A percentile compares a stretch with the other conserved stretches of the same genome.
Conservation (phyloP, 2,797 vertebrate genomes). For the Streptopelia turtur region DNA sequence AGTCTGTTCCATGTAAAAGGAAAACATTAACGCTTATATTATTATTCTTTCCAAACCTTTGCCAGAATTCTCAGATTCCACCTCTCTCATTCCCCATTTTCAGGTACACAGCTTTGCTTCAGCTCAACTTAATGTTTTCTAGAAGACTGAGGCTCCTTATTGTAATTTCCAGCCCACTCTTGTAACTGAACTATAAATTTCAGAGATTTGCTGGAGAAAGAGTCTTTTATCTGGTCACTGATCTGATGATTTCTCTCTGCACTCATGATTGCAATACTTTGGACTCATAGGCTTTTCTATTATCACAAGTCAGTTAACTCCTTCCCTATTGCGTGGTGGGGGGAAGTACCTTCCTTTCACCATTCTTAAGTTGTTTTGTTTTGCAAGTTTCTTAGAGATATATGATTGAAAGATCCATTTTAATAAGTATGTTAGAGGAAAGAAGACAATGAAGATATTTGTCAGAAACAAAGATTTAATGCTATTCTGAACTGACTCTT, state of each 20-base stretch:
- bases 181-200: not conserved
- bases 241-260: not conserved
- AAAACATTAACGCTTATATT: not conserved
- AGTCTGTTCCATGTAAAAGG: not conserved
- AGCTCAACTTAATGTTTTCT: not conserved
- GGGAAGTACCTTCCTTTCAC: not conserved
- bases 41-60: not conserved
- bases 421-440: not conserved
- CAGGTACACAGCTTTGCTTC: not conserved
- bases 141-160: not conserved
- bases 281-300: not conserved
- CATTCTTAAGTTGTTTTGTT: not conserved
- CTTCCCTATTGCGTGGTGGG: not conserved
- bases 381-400: not conserved
- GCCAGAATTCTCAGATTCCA: not conserved
- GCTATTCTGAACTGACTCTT: not conserved
- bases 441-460: not conserved
- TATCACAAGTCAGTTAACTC: not conserved
- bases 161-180: not conserved
- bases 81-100: not conserved
- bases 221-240: not conserved
- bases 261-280: not conserved
- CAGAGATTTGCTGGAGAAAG: not conserved
- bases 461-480: not conserved
- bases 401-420: not conserved